These are phyloP conservation scores for Lamproptera curius DNA, from an alignment of 2,888 invertebrate species.

Conservation along the genomic window DNA sequence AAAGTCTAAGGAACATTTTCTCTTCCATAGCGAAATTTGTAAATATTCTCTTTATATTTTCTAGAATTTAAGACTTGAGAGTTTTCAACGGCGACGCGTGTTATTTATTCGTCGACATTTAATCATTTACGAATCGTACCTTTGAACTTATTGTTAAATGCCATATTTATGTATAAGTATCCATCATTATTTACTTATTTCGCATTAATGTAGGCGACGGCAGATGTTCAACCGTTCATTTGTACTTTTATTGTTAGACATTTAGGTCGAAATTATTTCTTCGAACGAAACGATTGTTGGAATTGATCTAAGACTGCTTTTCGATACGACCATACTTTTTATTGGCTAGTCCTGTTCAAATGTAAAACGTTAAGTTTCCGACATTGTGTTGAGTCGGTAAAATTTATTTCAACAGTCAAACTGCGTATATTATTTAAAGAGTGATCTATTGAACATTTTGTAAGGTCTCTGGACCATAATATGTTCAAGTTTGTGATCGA, in stretches of 20 bases:
- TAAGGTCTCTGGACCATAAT: constrained; percentile 15
- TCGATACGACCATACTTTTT: constrained; percentile 46
- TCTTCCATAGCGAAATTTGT: constrained; percentile 78
- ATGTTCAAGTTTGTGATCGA: constrained; percentile 50
- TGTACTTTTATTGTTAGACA: constrained; percentile 39
- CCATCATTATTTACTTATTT: constrained; percentile 58
- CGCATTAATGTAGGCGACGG: constrained; percentile 31
- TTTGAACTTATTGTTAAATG: constrained; percentile 72
- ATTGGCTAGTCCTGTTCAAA: constrained; percentile 34
- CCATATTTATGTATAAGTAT: constrained; percentile 73
- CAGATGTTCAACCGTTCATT: constrained; percentile 31
- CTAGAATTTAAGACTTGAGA: constrained; percentile 52
- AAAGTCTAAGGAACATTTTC: constrained; percentile 55
- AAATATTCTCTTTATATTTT: constrained; percentile 67
- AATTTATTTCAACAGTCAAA: constrained; percentile 36
- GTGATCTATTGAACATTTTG: constrained; percentile 28
- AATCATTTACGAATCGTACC: constrained; percentile 71
- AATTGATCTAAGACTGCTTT: constrained; percentile 76
- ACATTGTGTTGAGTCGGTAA: constrained; percentile 38
- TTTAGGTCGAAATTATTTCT: constrained; percentile 20
- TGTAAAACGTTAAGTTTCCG: constrained; percentile 8
- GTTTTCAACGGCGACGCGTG: constrained; percentile 67
- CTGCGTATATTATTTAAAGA: constrained; percentile 26
- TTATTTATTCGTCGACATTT: constrained; percentile 72
- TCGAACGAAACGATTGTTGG: constrained; percentile 49